phyloP scores from a whole-genome alignment of 2,797 vertebrate genomes.

The Phrynocephalus vlangalii region DNA sequence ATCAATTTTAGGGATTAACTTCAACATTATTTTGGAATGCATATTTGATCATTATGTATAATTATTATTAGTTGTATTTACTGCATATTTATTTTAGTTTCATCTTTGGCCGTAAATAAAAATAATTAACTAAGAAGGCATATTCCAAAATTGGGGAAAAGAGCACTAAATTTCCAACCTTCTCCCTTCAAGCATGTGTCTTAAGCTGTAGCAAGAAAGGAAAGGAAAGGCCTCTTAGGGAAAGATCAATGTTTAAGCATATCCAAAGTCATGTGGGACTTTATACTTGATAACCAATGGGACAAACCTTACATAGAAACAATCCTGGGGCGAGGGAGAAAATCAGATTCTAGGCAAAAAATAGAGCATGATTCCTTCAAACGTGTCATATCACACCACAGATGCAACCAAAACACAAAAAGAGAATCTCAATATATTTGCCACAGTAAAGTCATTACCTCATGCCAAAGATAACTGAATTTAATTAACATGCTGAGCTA shows the following conservation, averaged over 20 bases:
- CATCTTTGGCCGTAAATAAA: too few species aligned
- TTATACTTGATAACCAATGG: background rate
- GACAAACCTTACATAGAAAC: background rate
- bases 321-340: background rate
- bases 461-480: slow-evolving; percentile 7
- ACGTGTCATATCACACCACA: background rate
- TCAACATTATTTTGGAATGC: too few species aligned
- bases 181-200: background rate
- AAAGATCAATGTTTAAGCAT: background rate
- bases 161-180: background rate
- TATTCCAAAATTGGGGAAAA: background rate
- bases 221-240: background rate
- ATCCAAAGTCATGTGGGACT: background rate
- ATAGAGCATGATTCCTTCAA: background rate
- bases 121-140: background rate
- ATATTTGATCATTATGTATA: too few species aligned
- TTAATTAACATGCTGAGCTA: background rate
- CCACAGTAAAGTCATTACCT: background rate
- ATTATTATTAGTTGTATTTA: too few species aligned
- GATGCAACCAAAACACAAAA: background rate
- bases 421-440: background rate
- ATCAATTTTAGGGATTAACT: too few species aligned
- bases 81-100: too few species aligned
- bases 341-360: background rate
- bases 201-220: background rate